Base-by-base conservation (phyloP, 2,888 invertebrate species). In the Drosophila borborema region DNA sequence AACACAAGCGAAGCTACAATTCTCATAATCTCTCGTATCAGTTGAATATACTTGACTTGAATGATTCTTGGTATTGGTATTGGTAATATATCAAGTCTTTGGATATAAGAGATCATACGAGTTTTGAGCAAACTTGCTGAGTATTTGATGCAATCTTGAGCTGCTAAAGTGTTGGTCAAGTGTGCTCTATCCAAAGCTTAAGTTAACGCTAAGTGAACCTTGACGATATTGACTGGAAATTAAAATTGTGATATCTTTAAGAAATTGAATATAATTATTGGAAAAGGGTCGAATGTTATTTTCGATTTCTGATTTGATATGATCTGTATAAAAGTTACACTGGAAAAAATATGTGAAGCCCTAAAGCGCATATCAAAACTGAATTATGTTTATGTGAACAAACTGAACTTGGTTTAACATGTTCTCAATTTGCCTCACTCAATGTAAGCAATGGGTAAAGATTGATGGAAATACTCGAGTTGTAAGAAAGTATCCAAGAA, bases 31-130 rank as follows among this genome's bases (percentile, higher is more conserved):
- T 28, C 6, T 0, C 36, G 0, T 16, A n/a, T 36, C 38, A 16
- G 36, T 2, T 40, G 16, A 72, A 56, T 34, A 73, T 76, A 20
- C 28, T 76, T 23, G 61, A 68, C 18, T 53, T 72, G 2, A 72
- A 72, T 20, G 69, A 77, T 23, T 58, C 77, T 54, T 76, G 20
- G 20, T 20, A 20, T 20, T 20, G 20, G 73, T 20, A 41, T 76
- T 3, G 69, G 68, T 3, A 10, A 9, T 10, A 16, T 76, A 2
- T 76, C 0, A 73, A 64, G 51, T 51, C 69, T 40, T 53, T 68
- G 16, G 38, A 46, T 2, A 9, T 31, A 7, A 38, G 59, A 34
- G 77, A 72, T 59, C 77, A 59, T 46, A 61, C 64, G 2, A 34
- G 18, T 23, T 72, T 76, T 28, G 76, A 23, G 0, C 23, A 64